phyloP scores from a whole-genome alignment of 2,797 vertebrate species.

The Anabas testudineus region DNA sequence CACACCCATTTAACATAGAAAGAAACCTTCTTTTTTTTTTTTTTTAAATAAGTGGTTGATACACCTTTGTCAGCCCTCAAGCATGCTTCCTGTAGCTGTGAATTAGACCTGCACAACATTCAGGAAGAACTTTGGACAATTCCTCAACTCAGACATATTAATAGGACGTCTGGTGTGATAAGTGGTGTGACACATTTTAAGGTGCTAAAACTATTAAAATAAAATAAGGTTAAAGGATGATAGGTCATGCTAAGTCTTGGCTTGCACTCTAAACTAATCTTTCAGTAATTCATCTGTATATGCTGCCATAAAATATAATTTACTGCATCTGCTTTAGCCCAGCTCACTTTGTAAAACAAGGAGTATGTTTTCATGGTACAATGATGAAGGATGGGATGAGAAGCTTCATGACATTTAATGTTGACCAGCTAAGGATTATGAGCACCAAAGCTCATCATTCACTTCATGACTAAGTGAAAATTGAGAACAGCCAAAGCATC shows the following conservation, averaged over 20 bases:
- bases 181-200: slow-evolving; percentile 12
- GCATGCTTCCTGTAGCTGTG: no score
- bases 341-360: slow-evolving; percentile 23
- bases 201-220: slow-evolving; percentile 4
- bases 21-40: no score
- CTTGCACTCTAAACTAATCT: not conserved
- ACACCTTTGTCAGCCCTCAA: no score
- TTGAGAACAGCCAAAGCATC: slow-evolving; percentile 54
- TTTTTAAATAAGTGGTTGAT: no score
- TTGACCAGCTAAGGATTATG: slow-evolving; percentile 43
- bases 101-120: no score
- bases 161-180: no score
- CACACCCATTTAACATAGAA: no score
- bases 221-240: slow-evolving; percentile 15
- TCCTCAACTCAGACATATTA: no score
- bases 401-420: slow-evolving; percentile 54
- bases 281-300: slow-evolving; percentile 22
- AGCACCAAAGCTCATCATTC: slow-evolving; percentile 50
- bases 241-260: slow-evolving; percentile 2
- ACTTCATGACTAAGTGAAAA: slow-evolving; percentile 60
- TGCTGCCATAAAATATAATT: slow-evolving; percentile 34
- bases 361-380: slow-evolving; percentile 7
- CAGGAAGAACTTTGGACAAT: no score
- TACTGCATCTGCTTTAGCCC: slow-evolving; percentile 5
- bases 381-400: slow-evolving; percentile 45